Percentiles rank a stretch among this genome's conserved stretches.
These are phyloP conservation scores for Eospalax fontanierii DNA, from an alignment of 2,797 vertebrate genomes.

Conservation along the genomic window DNA sequence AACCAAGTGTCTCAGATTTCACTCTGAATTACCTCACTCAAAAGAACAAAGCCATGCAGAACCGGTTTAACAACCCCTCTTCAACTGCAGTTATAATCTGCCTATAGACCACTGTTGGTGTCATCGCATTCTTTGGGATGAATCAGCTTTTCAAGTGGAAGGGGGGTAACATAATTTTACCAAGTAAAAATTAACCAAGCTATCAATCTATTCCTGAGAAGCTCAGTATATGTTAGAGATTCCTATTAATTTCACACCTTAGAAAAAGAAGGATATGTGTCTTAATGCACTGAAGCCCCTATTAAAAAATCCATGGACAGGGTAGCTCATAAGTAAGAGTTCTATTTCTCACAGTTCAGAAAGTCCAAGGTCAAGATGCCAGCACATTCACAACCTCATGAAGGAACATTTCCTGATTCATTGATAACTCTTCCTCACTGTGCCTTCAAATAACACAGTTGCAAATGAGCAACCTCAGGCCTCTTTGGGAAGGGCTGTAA, in stretches of 20 bases:
- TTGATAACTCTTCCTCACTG: neutral
- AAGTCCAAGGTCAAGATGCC: neutral
- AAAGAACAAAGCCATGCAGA: neutral
- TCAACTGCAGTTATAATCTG: constrained; percentile 1
- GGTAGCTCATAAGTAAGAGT: neutral
- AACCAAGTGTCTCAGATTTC: constrained; percentile 22
- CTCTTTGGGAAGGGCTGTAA: neutral
- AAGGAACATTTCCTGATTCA: neutral
- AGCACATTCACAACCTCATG: too few species aligned
- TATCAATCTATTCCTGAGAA: neutral
- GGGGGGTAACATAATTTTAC: constrained; percentile 9
- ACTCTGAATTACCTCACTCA: constrained; percentile 26
- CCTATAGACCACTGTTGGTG: neutral
- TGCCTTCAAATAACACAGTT: neutral
- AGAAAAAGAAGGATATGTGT: constrained; percentile 1
- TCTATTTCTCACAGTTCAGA: neutral
- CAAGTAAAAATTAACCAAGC: neutral
- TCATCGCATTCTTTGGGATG: constrained; percentile 41
- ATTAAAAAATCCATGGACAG: neutral
- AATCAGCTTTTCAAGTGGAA: constrained; percentile 41
- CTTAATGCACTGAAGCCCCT: neutral
- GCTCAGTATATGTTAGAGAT: neutral
- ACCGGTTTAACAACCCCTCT: constrained; percentile 54
- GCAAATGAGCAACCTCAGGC: neutral
- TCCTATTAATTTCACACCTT: neutral